Evolutionary conservation across 2,113 vertebrate genomes (phyloP).

Genomic region (Acanthisitta chloris): DNA sequence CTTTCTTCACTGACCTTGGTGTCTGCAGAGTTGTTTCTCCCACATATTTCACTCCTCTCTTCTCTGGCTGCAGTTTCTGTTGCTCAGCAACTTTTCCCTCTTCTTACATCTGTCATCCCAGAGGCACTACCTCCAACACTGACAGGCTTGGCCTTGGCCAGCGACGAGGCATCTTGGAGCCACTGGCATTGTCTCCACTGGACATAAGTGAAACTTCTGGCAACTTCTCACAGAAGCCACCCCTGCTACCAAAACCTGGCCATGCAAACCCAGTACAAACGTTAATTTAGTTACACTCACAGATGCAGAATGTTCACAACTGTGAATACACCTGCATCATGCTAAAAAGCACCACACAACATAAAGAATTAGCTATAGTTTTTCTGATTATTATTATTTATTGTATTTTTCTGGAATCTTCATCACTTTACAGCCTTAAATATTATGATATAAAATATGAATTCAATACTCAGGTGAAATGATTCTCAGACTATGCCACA

Average conservation of each 20-base stretch:
- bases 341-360: neutral
- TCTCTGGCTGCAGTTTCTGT: neutral
- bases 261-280: neutral
- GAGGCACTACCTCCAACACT: neutral
- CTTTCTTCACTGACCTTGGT: neutral
- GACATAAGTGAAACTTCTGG: neutral
- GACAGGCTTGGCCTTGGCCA: accelerated
- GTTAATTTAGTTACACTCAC: neutral
- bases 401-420: neutral
- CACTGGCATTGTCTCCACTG: neutral
- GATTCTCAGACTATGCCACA: neutral
- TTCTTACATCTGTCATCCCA: neutral
- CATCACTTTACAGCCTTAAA: neutral
- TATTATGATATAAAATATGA: neutral
- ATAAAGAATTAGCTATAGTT: neutral
- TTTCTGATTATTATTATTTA: neutral
- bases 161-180: neutral
- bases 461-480: neutral
- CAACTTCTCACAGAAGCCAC: neutral
- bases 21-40: neutral
- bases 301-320: neutral
- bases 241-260: neutral
- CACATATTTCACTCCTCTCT: too few species aligned
- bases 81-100: neutral
- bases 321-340: neutral